These are phyloP conservation scores for Melolontha melolontha DNA, from an alignment of 2,888 invertebrate species.

Conservation along the genomic window DNA sequence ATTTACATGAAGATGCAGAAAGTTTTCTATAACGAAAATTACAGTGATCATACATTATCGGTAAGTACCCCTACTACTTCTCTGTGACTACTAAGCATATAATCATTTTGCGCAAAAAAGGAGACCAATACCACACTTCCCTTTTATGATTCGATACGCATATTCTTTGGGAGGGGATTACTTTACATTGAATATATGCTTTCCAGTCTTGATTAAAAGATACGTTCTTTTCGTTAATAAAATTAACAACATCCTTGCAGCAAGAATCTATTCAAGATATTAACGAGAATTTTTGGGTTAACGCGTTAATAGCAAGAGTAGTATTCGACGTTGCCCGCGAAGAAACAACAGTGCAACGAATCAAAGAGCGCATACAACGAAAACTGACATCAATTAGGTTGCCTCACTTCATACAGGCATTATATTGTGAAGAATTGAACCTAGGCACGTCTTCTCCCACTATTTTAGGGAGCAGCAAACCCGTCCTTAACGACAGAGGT, in stretches of 20 bases:
- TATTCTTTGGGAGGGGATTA: too few species aligned
- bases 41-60: not conserved
- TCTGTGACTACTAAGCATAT: too few species aligned
- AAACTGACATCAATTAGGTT: constrained; percentile 88
- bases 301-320: constrained; percentile 81
- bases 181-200: too few species aligned
- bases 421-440: constrained; percentile 80
- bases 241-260: too few species aligned
- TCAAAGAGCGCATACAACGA: constrained; percentile 85
- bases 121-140: too few species aligned
- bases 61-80: not conserved
- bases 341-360: constrained; percentile 74
- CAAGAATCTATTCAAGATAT: not conserved
- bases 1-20: constrained; percentile 36
- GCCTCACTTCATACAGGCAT: constrained; percentile 89
- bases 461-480: constrained; percentile 73
- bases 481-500: constrained; percentile 83
- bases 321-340: constrained; percentile 87
- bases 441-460: constrained; percentile 70
- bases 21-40: not conserved
- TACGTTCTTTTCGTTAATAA: too few species aligned
- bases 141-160: too few species aligned
- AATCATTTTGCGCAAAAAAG: too few species aligned
- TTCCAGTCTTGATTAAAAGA: too few species aligned
- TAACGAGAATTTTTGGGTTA: constrained; percentile 72